Percentiles rank a stretch among this genome's conserved stretches.
Conservation (phyloP, 2,797 vertebrate species). For the Tangara arthus region DNA sequence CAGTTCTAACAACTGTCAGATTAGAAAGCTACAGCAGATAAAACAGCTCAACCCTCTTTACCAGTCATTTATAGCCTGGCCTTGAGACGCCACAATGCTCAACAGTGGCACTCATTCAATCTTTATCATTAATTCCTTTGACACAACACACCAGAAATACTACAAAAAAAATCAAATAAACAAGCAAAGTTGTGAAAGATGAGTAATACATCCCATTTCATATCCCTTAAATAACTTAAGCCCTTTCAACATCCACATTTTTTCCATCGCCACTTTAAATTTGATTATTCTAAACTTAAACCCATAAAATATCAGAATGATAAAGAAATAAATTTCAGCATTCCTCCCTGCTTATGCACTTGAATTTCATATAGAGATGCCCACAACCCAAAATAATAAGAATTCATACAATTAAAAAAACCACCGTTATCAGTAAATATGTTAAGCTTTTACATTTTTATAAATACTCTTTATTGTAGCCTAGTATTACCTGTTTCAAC, state of each 20-base stretch:
- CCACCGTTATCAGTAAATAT: not conserved
- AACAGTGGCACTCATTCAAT: not conserved
- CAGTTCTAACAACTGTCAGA: not conserved
- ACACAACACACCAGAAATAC: not conserved
- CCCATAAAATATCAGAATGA: not conserved
- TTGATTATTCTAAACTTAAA: not conserved
- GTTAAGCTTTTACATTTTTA: not conserved
- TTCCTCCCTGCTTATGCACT: not conserved
- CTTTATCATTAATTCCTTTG: not conserved
- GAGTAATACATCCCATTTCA: not conserved
- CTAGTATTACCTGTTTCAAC: slow-evolving; percentile 57
- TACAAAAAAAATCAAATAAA: not conserved
- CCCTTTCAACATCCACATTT: not conserved
- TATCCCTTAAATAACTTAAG: not conserved
- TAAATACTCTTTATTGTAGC: not conserved
- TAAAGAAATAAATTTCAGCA: not conserved
- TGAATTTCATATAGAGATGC: not conserved
- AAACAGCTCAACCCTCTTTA: not conserved
- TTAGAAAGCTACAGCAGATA: not conserved
- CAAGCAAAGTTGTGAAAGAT: not conserved
- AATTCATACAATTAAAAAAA: not conserved
- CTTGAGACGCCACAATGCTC: not conserved
- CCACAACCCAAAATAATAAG: not conserved
- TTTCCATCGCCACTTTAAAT: not conserved
- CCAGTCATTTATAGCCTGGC: not conserved